Conservation (phyloP, 2,113 vertebrate species). For the Macquaria australasica region DNA sequence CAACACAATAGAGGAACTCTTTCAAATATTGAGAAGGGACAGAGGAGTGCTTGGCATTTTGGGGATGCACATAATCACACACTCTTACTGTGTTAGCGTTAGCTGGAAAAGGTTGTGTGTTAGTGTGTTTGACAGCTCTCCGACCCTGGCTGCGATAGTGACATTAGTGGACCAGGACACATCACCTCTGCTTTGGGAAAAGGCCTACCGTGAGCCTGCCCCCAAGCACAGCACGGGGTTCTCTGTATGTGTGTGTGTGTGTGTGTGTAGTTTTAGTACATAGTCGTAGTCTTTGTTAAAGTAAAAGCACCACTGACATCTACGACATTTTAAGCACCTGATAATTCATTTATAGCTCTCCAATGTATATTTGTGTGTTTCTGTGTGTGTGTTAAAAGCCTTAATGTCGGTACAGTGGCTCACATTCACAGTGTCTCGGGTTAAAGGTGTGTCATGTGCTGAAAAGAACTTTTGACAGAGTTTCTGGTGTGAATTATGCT, state of each 20-base stretch:
- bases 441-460: background rate
- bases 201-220: constrained; percentile 62
- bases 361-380: background rate
- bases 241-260: constrained; percentile 14
- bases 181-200: constrained; percentile 79
- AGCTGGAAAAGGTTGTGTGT: constrained; percentile 76
- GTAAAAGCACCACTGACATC: background rate
- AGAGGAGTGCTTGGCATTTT: constrained; percentile 71
- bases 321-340: background rate
- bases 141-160: constrained; percentile 66
- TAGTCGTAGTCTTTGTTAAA: constrained; percentile 28
- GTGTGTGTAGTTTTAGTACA: constrained; percentile 14
- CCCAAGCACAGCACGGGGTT: constrained; percentile 58
- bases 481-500: constrained; percentile 1
- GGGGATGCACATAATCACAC: constrained; percentile 58
- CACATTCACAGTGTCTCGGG: background rate
- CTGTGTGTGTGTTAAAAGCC: background rate
- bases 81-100: constrained; percentile 58
- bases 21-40: constrained; percentile 39
- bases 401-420: background rate
- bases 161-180: constrained; percentile 76
- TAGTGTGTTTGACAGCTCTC: constrained; percentile 76
- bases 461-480: background rate
- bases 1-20: constrained; percentile 34
- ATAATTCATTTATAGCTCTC: background rate